A percentile compares a stretch with the other conserved stretches of the same genome.
Conservation (phyloP, 2,113 vertebrate species). For the Sphyrna mokarran region DNA sequence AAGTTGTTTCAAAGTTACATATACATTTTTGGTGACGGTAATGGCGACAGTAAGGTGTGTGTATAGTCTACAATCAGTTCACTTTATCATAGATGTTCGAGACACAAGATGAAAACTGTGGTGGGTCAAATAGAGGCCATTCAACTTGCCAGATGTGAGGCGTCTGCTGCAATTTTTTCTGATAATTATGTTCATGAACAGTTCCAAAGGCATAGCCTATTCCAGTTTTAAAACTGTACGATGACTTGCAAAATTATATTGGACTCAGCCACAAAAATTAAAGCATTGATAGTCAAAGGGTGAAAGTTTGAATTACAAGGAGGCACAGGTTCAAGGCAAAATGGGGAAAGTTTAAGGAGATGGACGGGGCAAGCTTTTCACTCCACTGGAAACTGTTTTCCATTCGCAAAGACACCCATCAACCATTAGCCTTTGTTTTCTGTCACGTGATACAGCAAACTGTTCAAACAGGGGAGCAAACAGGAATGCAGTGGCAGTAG, state of each 20-base stretch:
- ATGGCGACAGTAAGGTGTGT: background rate
- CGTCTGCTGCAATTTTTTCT: background rate
- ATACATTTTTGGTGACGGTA: background rate
- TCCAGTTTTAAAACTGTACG: background rate
- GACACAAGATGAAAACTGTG: slow-evolving; percentile 1
- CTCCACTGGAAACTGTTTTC: too few relatives aligned
- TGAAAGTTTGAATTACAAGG: too few relatives aligned
- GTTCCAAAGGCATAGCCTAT: background rate
- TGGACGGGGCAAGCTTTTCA: too few relatives aligned
- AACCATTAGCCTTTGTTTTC: too few relatives aligned
- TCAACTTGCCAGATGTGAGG: slow-evolving; percentile 25
- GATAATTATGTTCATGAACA: background rate
- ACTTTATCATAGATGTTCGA: slow-evolving; percentile 14
- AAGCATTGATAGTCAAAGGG: background rate
- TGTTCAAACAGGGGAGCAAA: too few relatives aligned
- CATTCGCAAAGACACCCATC: too few relatives aligned
- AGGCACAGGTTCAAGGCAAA: too few relatives aligned
- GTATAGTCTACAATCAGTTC: slow-evolving; percentile 23
- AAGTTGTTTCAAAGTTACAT: background rate
- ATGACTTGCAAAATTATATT: background rate
- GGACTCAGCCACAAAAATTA: background rate
- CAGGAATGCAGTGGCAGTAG: too few relatives aligned
- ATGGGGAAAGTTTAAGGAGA: too few relatives aligned
- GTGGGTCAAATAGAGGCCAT: background rate
- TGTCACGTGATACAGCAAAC: too few relatives aligned